These are phyloP conservation scores for Pavo muticus DNA, from an alignment of 2,113 vertebrate species.

Conservation along the genomic window DNA sequence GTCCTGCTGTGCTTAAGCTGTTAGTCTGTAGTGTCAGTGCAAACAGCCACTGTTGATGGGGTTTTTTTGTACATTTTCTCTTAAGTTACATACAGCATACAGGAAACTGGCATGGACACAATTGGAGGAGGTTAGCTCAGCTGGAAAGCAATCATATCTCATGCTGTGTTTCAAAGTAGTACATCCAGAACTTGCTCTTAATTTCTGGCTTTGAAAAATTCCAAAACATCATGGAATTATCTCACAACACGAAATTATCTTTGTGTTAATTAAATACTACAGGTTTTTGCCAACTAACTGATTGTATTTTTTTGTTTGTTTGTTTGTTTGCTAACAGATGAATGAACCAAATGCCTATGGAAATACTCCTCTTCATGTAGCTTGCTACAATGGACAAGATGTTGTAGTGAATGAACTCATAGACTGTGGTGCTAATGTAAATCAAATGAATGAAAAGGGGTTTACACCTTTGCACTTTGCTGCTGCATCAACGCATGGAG, in stretches of 20 bases:
- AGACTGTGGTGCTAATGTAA: slow-evolving; percentile 94
- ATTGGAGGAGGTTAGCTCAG: background rate
- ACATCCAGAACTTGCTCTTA: background rate
- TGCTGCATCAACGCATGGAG: slow-evolving; percentile 94
- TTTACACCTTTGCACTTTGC: slow-evolving; percentile 97
- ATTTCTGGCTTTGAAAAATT: background rate
- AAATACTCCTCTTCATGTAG: slow-evolving; percentile 96
- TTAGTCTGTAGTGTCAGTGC: background rate
- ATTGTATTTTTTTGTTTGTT: background rate
- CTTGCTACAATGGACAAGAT: slow-evolving; percentile 98
- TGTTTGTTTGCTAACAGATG: slow-evolving; percentile 79
- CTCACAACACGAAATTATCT: background rate
- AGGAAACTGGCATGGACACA: slow-evolving; percentile 15
- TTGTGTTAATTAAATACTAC: background rate
- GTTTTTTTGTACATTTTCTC: background rate
- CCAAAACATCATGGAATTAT: background rate
- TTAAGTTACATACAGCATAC: background rate
- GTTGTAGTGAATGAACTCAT: slow-evolving; percentile 98
- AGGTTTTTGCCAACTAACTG: background rate
- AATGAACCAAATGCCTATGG: slow-evolving; percentile 96
- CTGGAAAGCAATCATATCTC: background rate
- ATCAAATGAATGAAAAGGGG: slow-evolving; percentile 96
- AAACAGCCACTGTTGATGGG: background rate
- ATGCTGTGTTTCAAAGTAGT: background rate
- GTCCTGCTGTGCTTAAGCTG: background rate